Evolutionary conservation across 2,888 invertebrate species (phyloP), one percentile per base, ranked within the genome.

Genomic region (Blastobasis lacticolella): DNA sequence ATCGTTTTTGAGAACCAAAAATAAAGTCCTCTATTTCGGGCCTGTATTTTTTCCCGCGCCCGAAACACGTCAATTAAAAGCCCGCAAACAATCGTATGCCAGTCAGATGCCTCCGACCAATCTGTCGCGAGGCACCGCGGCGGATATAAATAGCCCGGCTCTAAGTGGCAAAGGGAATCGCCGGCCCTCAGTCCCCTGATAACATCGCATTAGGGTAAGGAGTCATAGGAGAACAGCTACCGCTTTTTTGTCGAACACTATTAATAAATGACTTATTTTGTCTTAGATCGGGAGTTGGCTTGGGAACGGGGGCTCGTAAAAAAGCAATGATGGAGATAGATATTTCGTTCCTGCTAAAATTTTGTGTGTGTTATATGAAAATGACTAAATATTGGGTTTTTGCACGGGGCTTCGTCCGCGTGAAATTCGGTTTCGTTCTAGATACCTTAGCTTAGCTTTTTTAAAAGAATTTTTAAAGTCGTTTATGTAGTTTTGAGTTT

Each of bases 111-210:
- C 64, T 68, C 64, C 71, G 63, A 61, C 71, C 72, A 69, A 75
- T 68, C 70, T 75, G 73, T 75, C 75, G 72, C 61, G 67, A 66
- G 67, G 71, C 73, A 70, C 64, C 68, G 59, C 59, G 59, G 59
- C 53, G 10, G 78, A 78, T 86, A 87, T 86, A 85, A 86, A 88
- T 88, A 87, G 86, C 75, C 44, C 69, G 73, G 71, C 73, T 82
- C 80, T 77, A 87, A 86, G 85, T 83, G 81, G 84, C 73, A 81
- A 84, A 83, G 83, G 74, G 73, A 74, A 79, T 83, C 86, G 83
- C 66, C 78, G 66, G 70, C 77, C 79, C 84, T 79, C 80, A 73
- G 71, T 63, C 62, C 58, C 65, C 64, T 62, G 87, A 88, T 88
- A 86, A 83, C 75, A 86, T 85, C 84, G 71, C 81, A 88, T 87